Base-by-base conservation (phyloP, 2,113 vertebrate species). In the Nibea coibor region DNA sequence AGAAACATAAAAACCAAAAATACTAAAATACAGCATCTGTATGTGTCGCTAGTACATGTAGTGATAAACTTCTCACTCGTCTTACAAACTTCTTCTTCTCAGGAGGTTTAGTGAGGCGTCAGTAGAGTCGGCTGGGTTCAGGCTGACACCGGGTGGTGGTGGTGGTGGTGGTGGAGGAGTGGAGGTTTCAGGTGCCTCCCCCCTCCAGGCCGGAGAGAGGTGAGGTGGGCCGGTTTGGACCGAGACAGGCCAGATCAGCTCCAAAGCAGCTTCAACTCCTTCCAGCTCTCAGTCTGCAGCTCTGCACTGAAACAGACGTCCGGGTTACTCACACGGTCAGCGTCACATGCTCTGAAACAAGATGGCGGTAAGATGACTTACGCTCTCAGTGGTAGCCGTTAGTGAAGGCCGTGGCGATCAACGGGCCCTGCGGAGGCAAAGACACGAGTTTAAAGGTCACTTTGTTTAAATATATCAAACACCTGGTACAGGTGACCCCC, bases 331-430 rank as follows among this genome's bases (percentile, higher is more conserved):
- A 73, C 61, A 59, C 1, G 73, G 61, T 64, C 9, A 12, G 17
- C 12, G 17, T 3, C 22, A 17, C 24, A 26, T 1, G 17, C 10
- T 14, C 48, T 11, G 20, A 24, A 73, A 59, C 22, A 48, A 39
- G 26, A 62, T 4, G n/a, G 26, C 35, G 35, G 24, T 26, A 26
- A 26, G 24, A 26, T 26, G 45, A 87, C 89, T 90, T 24, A 84
- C 87, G 3, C 17, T 84, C 88, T 99, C 96, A 99, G 95, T 99
- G 98, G 93, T 99, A 99, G 91, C 98, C 98, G 81, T 99, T 99
- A 92, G 98, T 99, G 93, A 99, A 99, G 90, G 98, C 98, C 88
- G 98, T 99, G 89, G 98, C 98, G 89, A 99, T 99, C 97, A 99
- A 96, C 85, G 98, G 98, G 79, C 98, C 98, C 98, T 99, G 89